Conservation (phyloP, 2,797 vertebrate genomes). For the Notamacropus eugenii region DNA sequence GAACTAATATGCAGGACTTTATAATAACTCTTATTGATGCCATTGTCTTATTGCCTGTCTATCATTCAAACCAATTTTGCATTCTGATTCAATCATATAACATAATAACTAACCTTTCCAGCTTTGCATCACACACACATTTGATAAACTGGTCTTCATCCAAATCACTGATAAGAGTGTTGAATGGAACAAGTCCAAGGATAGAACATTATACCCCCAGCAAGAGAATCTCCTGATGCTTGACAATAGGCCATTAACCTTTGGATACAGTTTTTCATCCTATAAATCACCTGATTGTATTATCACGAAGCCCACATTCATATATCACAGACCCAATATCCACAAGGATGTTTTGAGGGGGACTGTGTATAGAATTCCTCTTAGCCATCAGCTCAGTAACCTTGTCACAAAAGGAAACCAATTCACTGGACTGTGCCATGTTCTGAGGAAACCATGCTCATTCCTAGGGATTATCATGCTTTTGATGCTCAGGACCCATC, state of each 20-base stretch:
- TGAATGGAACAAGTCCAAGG: background rate
- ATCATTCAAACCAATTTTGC: background rate
- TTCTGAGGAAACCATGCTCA: background rate
- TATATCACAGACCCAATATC: background rate
- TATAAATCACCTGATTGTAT: background rate
- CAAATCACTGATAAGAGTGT: background rate
- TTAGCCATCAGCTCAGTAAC: background rate
- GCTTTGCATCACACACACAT: background rate
- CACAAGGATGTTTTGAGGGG: background rate
- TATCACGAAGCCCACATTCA: background rate
- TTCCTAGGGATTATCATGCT: background rate
- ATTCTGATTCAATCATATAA: background rate
- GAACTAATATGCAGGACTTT: background rate
- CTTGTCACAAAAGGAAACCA: background rate
- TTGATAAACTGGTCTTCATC: background rate
- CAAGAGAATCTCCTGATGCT: background rate
- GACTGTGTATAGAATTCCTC: background rate
- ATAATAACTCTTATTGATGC: background rate
- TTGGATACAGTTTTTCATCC: background rate
- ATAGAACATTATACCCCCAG: background rate
- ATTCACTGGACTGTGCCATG: background rate
- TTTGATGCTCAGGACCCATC: background rate
- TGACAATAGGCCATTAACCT: background rate
- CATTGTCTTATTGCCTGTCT: background rate
- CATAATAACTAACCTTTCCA: background rate